Evolutionary conservation across 1,140 invertebrate species (phyloP), one percentile per base, ranked within the genome.

Genomic region (Drosophila repleta): DNA sequence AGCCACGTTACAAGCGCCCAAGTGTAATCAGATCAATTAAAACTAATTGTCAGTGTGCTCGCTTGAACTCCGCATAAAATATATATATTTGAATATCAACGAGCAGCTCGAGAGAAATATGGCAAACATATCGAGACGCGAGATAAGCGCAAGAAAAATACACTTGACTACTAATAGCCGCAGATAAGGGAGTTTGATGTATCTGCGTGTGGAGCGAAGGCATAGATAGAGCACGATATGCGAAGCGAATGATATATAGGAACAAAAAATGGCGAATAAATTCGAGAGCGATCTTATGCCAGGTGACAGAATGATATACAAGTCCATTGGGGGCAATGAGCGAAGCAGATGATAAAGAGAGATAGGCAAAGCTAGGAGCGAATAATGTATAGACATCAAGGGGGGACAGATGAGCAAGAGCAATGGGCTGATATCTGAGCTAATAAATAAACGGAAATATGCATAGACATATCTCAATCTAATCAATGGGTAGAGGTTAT

Each of bases 1-100:
- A 64, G 64, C 46, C 39, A 67, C n/a, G n/a, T n/a, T 29, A 41
- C 58, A 60, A 52, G 57, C 43, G 65, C 45, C 57, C 52, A 6
- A 35, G 26, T 79, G 62, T 79, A 75, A 82, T 83, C 79, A 75
- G 79, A 82, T 82, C 81, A 84, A 84, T 84, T 84, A 85, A 77
- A 67, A 63, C 69, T 74, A 85, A 84, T 65, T 75, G 61, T 72
- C 41, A 48, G 37, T 49, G 26, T 65, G 56, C 66, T 68, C 62
- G 52, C 24, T 15, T 39, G 37, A 41, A 29, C 32, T 18, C 39
- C 15, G 21, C 15, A 46, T 48, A 5, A 20, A 29, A 46, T 35
- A 58, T 46, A 39, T 21, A 55, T 13, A 1, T 13, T 35, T 8
- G 8, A 29, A 29, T 8, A 8, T 7, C 7, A 0, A 6, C 2